Percentiles rank a stretch among this genome's conserved stretches.
Evolutionary conservation across 2,113 vertebrate species (phyloP).

Genomic region (Psittacus erithacus): DNA sequence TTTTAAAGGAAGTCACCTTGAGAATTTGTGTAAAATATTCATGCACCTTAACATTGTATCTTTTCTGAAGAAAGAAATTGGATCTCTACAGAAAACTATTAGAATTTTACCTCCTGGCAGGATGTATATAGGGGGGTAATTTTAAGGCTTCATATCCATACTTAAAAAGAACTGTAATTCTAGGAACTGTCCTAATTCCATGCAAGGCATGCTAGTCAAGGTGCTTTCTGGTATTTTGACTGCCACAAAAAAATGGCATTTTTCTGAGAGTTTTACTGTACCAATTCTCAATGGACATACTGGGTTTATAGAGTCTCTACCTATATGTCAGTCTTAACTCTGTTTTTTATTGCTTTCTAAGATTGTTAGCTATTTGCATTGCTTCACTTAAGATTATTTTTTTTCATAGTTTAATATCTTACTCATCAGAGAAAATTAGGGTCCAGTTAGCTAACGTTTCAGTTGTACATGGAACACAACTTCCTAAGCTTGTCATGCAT

Average conservation of each 20-base stretch:
- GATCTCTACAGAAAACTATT: neutral
- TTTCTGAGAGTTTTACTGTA: neutral
- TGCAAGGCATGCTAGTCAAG: neutral
- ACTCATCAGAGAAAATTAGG: slow-evolving; percentile 79
- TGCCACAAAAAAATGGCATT: neutral
- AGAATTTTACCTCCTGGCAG: neutral
- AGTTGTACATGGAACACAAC: slow-evolving; percentile 79
- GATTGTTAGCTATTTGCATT: slow-evolving; percentile 49
- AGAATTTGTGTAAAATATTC: neutral
- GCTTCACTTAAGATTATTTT: slow-evolving; percentile 11
- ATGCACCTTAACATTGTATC: neutral
- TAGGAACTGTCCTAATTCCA: neutral
- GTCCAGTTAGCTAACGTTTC: slow-evolving; percentile 84
- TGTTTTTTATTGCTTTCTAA: slow-evolving; percentile 52
- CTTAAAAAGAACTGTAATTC: neutral
- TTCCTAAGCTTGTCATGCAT: slow-evolving; percentile 89
- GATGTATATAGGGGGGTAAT: neutral
- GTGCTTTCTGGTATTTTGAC: neutral
- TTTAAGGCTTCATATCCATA: neutral
- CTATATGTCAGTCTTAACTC: slow-evolving; percentile 15
- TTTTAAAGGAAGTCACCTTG: neutral
- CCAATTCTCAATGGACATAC: neutral
- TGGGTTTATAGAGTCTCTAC: neutral
- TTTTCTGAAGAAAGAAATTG: neutral
- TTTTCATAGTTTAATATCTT: slow-evolving; percentile 68